Evolutionary conservation across 1,140 invertebrate genomes (phyloP).

Genomic region (Drosophila ercepeae): DNA sequence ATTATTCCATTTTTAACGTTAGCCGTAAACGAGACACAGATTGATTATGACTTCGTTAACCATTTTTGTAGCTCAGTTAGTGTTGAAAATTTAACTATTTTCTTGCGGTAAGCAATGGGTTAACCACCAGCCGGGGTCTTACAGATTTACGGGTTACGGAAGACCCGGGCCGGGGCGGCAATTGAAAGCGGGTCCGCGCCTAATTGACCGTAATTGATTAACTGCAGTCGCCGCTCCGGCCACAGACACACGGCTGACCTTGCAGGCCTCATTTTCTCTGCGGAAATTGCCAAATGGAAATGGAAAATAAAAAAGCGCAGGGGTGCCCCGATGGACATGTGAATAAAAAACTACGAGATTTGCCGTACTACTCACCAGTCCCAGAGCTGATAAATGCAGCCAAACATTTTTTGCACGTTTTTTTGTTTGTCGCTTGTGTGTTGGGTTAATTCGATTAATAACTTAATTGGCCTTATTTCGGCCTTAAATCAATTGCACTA

Average conservation of each 20-base stretch:
- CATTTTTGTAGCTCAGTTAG: not conserved
- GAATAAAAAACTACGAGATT: slow-evolving; percentile 20
- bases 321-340: not conserved
- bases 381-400: slow-evolving; percentile 88
- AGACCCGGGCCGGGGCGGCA: slow-evolving; percentile 13
- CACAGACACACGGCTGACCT: slow-evolving; percentile 24
- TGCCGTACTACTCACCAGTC: slow-evolving; percentile 86
- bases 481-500: slow-evolving; percentile 56
- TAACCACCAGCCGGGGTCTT: slow-evolving; percentile 2
- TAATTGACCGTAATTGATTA: slow-evolving; percentile 81
- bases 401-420: slow-evolving; percentile 85
- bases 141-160: slow-evolving; percentile 16
- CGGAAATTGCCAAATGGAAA: slow-evolving; percentile 8
- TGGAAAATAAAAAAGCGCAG: not conserved
- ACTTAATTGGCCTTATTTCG: slow-evolving; percentile 57
- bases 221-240: slow-evolving; percentile 43
- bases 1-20: not conserved
- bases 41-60: not conserved
- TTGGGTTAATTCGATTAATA: slow-evolving; percentile 52
- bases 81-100: too few species aligned
- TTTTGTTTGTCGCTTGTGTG: slow-evolving; percentile 31
- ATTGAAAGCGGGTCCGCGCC: slow-evolving; percentile 46
- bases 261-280: slow-evolving; percentile 12
- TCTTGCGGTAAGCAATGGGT: not conserved
- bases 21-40: too few species aligned